A percentile compares a stretch with the other conserved stretches of the same genome.
Conservation (phyloP, 1,140 invertebrate genomes). For the Agrilus planipennis region DNA sequence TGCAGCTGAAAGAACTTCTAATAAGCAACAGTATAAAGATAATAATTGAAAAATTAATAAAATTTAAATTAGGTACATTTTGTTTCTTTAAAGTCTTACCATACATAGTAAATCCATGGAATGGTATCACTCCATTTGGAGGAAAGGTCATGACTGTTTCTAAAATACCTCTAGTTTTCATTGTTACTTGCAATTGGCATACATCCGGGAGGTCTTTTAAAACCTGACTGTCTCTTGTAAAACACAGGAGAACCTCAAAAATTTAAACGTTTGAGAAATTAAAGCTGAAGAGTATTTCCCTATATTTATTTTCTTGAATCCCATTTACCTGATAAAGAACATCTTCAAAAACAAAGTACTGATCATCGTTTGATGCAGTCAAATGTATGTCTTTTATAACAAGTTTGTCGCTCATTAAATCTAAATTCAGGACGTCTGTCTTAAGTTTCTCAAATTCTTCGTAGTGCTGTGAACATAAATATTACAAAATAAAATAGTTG, state of each 20-base stretch:
- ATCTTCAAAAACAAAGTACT: slow-evolving; percentile 97
- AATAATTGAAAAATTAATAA: neutral
- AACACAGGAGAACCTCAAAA: slow-evolving; percentile 75
- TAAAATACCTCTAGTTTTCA: slow-evolving; percentile 59
- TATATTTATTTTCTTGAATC: neutral
- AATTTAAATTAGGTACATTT: no score
- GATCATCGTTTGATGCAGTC: slow-evolving; percentile 92
- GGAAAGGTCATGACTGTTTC: slow-evolving; percentile 72
- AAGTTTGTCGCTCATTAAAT: slow-evolving; percentile 85
- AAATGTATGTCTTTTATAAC: slow-evolving; percentile 93
- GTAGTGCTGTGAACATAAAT: slow-evolving; percentile 63
- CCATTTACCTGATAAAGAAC: slow-evolving; percentile 73
- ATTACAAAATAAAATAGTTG: no score
- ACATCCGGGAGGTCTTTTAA: slow-evolving; percentile 48
- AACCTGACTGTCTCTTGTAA: slow-evolving; percentile 79
- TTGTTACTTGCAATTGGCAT: slow-evolving; percentile 48
- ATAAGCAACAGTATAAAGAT: neutral
- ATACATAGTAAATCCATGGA: slow-evolving; percentile 96
- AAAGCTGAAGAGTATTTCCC: neutral
- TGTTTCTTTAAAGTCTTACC: slow-evolving; percentile 39
- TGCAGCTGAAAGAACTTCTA: slow-evolving; percentile 57
- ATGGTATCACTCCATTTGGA: slow-evolving; percentile 89
- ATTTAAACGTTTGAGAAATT: neutral
- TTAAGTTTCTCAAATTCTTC: slow-evolving; percentile 77
- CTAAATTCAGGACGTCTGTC: slow-evolving; percentile 71